Conservation (phyloP, 2,113 vertebrate species). For the Bubo bubo region DNA sequence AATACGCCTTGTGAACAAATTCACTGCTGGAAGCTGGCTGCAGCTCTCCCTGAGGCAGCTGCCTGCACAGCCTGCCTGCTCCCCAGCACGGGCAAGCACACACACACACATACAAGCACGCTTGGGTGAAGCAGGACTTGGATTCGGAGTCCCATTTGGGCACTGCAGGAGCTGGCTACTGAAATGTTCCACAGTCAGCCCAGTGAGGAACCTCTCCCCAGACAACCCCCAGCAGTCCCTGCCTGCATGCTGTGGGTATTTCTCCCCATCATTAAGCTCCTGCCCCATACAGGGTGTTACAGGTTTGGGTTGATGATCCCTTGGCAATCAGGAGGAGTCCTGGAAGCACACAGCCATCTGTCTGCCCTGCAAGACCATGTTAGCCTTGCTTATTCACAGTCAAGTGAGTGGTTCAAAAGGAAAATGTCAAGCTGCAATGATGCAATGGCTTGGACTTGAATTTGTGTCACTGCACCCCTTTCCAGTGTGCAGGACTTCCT, state of each 20-base stretch:
- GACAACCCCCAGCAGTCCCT: not conserved
- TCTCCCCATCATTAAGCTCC: not conserved
- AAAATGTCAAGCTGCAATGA: not conserved
- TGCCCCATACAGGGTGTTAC: not conserved
- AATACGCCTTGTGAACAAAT: not conserved
- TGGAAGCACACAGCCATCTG: not conserved
- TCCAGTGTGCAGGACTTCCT: not conserved
- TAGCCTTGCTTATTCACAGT: not conserved
- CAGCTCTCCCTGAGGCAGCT: not conserved
- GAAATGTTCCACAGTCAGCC: not conserved
- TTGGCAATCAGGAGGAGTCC: not conserved
- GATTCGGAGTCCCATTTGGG: not conserved
- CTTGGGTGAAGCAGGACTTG: not conserved
- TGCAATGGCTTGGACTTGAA: not conserved
- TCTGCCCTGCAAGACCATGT: not conserved
- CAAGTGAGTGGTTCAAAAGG: not conserved
- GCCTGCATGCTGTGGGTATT: not conserved
- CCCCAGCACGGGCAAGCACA: not conserved
- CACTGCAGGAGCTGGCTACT: not conserved
- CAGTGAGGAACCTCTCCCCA: not conserved
- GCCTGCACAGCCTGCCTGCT: not conserved
- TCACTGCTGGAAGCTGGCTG: not conserved
- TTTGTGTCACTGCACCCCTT: not conserved
- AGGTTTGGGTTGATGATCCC: not conserved
- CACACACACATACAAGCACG: fast-evolving